A percentile compares a stretch with the other conserved stretches of the same genome.
These are phyloP conservation scores for Acanthornis magna DNA, from an alignment of 2,797 vertebrate genomes.

Conservation along the genomic window DNA sequence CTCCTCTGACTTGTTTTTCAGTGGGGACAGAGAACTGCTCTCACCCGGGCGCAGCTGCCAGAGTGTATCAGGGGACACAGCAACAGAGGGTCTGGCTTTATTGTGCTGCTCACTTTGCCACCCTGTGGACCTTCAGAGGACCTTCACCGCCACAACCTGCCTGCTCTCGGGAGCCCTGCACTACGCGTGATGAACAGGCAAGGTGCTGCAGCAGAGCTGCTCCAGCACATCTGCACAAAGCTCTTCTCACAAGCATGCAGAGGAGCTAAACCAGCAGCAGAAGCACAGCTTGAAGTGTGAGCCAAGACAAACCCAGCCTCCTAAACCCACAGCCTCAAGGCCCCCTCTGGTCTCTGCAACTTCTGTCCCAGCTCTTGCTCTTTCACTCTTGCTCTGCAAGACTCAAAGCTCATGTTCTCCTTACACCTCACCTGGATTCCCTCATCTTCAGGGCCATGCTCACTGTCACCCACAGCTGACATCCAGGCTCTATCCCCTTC, in stretches of 20 bases:
- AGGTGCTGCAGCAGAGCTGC: not conserved
- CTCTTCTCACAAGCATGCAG: fast-evolving
- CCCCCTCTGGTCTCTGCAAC: not conserved
- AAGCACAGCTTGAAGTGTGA: not conserved
- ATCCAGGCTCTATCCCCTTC: not conserved
- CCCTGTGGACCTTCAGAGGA: not conserved
- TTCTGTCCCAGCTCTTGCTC: not conserved
- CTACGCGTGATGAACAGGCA: fast-evolving
- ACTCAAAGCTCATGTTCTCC: not conserved
- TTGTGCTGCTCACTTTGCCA: not conserved
- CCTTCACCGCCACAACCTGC: not conserved
- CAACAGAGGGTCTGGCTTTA: not conserved
- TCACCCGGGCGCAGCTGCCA: not conserved
- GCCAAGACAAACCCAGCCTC: not conserved
- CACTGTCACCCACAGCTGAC: not conserved
- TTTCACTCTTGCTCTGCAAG: not conserved
- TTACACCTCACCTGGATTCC: not conserved
- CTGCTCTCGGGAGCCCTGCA: too few relatives aligned
- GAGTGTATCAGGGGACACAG: not conserved
- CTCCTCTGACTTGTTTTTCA: not conserved
- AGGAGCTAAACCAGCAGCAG: not conserved
- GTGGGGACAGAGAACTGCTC: not conserved
- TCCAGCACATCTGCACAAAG: not conserved
- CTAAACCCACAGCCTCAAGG: not conserved
- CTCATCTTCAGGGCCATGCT: not conserved